Evolutionary conservation across 2,888 invertebrate genomes (phyloP).

Genomic region (Hirtodrosophila cameraria): DNA sequence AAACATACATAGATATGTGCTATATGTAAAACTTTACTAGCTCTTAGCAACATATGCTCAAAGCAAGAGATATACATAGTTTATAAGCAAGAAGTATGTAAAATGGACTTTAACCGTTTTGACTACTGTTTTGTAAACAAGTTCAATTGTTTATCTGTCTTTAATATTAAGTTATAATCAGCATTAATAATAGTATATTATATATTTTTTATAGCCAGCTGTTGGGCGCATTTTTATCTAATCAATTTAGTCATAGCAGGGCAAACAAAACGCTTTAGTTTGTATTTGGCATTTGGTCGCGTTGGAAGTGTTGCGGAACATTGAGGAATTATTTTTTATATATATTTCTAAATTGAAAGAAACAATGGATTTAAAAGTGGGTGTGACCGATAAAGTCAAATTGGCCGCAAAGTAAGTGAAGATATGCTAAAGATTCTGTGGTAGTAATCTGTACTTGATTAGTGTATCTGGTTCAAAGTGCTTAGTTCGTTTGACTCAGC

Average conservation of each 20-base stretch:
- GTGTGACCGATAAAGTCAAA: conserved; percentile 41
- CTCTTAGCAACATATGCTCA: no score
- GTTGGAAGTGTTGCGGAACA: conserved; percentile 51
- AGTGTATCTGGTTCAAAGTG: conserved; percentile 9
- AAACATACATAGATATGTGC: background rate
- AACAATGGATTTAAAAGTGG: conserved; percentile 42
- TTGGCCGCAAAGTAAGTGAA: conserved; percentile 46
- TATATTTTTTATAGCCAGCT: conserved; percentile 37
- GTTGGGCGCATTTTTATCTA: conserved; percentile 53
- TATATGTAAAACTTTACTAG: no score
- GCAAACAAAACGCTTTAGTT: conserved; percentile 48
- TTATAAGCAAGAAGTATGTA: background rate
- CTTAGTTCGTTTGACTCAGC: conserved; percentile 7
- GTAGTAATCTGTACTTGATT: conserved; percentile 7
- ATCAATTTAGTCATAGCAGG: conserved; percentile 29
- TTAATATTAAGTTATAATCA: conserved; percentile 9
- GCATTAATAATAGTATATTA: conserved; percentile 5
- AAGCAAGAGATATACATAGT: background rate
- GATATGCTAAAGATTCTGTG: background rate
- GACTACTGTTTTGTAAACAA: conserved; percentile 9
- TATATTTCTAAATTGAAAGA: conserved; percentile 1
- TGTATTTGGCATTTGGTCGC: conserved; percentile 52
- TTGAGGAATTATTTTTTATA: background rate
- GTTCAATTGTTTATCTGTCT: background rate
- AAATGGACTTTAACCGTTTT: conserved; percentile 17